phyloP scores from a whole-genome alignment of 2,113 vertebrate genomes.

The Serilophus lunatus region DNA sequence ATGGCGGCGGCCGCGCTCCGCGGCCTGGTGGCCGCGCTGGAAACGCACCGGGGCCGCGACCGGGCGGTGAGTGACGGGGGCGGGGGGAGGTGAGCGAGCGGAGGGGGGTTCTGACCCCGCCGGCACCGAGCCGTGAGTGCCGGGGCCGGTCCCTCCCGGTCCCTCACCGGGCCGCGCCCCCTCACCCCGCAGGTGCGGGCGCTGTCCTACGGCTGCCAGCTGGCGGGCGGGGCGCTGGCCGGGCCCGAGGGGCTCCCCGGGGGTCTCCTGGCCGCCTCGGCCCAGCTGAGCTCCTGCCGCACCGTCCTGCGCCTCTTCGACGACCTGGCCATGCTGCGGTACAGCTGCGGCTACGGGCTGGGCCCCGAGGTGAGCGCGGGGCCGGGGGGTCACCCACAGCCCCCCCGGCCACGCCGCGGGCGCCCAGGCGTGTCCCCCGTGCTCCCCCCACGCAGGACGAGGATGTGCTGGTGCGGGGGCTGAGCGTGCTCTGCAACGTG shows the following conservation, averaged over 20 bases:
- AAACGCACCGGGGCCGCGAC: conserved; percentile 89
- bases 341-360: conserved; percentile 84
- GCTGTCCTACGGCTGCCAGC: conserved; percentile 84
- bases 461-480: conserved; percentile 77
- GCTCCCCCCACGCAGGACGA: conserved; percentile 75
- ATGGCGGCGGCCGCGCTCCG: conserved; percentile 74
- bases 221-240: conserved; percentile 83
- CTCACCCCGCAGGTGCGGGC: conserved; percentile 81
- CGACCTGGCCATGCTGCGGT: conserved; percentile 84
- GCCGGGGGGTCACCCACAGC: rapidly evolving
- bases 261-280: conserved; percentile 81
- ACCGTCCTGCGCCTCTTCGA: conserved; percentile 90
- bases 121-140: neutral
- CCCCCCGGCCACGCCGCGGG: rapidly evolving
- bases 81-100: neutral
- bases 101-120: no score
- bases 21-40: conserved; percentile 74
- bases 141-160: no score
- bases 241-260: conserved; percentile 70
- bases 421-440: neutral
- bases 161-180: neutral
- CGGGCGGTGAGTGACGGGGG: conserved; percentile 81
- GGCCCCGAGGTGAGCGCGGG: conserved; percentile 77
- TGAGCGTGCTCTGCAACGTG: conserved; percentile 85
- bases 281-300: conserved; percentile 88